phyloP scores from a whole-genome alignment of 2,113 vertebrate genomes.

The Cygnus atratus region DNA sequence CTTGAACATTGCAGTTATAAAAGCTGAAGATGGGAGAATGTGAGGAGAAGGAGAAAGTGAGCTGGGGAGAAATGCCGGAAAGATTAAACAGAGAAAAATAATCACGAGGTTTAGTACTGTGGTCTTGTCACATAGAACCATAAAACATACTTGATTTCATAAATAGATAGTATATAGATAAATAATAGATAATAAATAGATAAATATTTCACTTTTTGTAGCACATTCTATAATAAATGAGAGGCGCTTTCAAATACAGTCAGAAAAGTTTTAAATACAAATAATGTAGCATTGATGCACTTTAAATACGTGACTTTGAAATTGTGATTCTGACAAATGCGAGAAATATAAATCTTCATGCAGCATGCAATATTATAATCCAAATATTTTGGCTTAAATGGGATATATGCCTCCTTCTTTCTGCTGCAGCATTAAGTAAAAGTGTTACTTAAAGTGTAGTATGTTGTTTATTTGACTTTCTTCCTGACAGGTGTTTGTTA shows the following conservation, averaged over 20 bases:
- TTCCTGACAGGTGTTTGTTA: not conserved
- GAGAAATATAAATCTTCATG: not conserved
- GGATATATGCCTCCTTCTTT: not conserved
- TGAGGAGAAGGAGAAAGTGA: not conserved
- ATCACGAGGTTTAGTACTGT: not conserved
- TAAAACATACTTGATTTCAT: not conserved
- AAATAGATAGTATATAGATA: not conserved
- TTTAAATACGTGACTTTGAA: not conserved
- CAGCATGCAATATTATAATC: not conserved
- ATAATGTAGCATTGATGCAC: not conserved
- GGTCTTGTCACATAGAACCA: not conserved
- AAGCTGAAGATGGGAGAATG: not conserved
- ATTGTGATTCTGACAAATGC: not conserved
- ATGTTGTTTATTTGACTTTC: not conserved
- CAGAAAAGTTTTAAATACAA: slow-evolving; percentile 7
- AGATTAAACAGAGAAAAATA: not conserved
- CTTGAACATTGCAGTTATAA: not conserved
- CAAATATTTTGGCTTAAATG: not conserved
- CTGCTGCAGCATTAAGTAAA: not conserved
- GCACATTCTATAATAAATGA: not conserved
- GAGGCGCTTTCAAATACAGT: not conserved
- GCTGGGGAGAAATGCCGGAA: not conserved
- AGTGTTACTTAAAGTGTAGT: not conserved
- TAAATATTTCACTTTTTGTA: not conserved
- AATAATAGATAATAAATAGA: too few relatives aligned